Evolutionary conservation across 2,888 invertebrate genomes (phyloP), one percentile per base, ranked within the genome.

Genomic region (Epirrhoe tristata): DNA sequence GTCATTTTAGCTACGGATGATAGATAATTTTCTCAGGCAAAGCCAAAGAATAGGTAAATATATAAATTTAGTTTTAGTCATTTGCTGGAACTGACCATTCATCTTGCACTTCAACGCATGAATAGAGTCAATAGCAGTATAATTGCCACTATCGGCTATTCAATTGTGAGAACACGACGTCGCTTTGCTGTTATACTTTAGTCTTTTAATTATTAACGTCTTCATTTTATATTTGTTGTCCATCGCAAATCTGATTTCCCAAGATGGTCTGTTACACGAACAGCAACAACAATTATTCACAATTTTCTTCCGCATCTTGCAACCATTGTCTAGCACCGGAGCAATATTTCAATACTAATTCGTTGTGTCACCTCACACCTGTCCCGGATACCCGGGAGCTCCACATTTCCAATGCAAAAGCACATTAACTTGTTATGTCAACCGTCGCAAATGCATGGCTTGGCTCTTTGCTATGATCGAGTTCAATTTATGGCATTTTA

Each of bases 351-450:
- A 66, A 53, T 58, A 16, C 48, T 52, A 61, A 66, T 66, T 57
- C 36, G 66, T 48, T 48, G 17, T 17, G 58, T 57, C 66, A 8
- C 48, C 58, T 58, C 62, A 58, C 58, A 66, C 61, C 66, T 66
- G 66, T 53, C 58, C 14, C 10, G 32, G 16, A 53, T 36, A 57
- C 58, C 43, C 58, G 6, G 31, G 55, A 61, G 39, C 17, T 58
- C 53, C 50, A 57, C 58, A 62, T 66, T 58, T 62, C 61, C 53
- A 55, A 67, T 63, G 55, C 66, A 58, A 58, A 63, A 59, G 59
- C 58, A 56, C 59, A 63, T 67, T 67, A 67, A 59, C 55, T 67
- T 59, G 63, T 63, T 55, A 67, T 32, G 63, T 59, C 67, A 67
- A 46, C 63, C 63, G 59, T 63, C 50, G 54, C 58, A 54, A 39